These are phyloP conservation scores for Peromyscus californicus DNA, from an alignment of 2,113 vertebrate genomes.

Conservation along the genomic window DNA sequence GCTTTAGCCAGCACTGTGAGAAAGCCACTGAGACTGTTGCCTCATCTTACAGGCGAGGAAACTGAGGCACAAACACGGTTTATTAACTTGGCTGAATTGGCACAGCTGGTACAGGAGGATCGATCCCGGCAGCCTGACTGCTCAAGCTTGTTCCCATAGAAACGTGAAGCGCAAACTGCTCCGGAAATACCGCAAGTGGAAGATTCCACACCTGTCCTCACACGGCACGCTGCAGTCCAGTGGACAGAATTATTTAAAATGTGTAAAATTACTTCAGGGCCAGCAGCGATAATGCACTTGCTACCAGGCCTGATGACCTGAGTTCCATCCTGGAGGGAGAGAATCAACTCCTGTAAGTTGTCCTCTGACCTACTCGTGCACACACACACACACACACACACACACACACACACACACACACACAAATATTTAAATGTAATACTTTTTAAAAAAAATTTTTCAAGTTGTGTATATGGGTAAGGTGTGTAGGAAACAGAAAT, in stretches of 20 bases:
- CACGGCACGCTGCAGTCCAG: not conserved
- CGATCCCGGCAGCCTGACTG: rapidly evolving
- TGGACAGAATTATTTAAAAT: not conserved
- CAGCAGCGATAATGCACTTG: not conserved
- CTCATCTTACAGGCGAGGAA: not conserved
- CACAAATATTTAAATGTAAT: not conserved
- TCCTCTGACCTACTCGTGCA: not conserved
- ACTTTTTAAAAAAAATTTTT: not conserved
- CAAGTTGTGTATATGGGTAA: not conserved
- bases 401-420: not conserved
- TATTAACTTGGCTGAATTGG: not conserved
- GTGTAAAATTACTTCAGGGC: not conserved
- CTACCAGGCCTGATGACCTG: too few species aligned
- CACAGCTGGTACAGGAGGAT: rapidly evolving
- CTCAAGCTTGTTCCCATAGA: not conserved
- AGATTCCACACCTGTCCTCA: not conserved
- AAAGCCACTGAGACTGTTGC: rapidly evolving
- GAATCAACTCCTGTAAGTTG: not conserved
- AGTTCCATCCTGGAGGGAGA: not conserved
- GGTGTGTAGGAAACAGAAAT: not conserved
- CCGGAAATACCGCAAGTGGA: not conserved
- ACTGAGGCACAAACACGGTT: not conserved
- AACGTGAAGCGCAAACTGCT: not conserved
- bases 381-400: not conserved
- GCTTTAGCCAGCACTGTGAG: not conserved